Base-by-base conservation (phyloP, 30 jellyfish, hydroid and myxozoan genomes). In the Cassiopea xamachana region DNA sequence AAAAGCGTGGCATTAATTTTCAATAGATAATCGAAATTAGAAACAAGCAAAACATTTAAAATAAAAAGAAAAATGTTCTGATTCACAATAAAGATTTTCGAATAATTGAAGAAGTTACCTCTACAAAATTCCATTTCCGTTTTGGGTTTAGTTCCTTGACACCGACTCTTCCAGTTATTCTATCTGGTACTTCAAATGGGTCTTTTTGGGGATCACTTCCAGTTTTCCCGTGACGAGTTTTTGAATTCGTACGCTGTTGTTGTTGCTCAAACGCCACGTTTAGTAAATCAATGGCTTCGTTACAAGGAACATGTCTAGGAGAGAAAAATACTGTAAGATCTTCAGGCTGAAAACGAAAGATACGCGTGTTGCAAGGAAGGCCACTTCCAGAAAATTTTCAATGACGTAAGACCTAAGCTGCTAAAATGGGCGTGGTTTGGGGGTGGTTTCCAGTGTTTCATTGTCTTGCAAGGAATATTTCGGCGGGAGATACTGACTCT, bases 181-280 rank as follows among this genome's bases (percentile, higher is more conserved):
- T 83, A 73, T 95, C 99, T 0, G 99, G 99, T 7, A 95, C 99
- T 50, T 91, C 94, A 78, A 64, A 95, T 4, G 93, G 89, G 55
- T 79, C 90, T 43, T 71, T 79, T 48, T 55, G 51, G 27, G 44
- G 46, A 51, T 69, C 89, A 51, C 48, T 71, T 8, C 46, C 91
- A n/a, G 77, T 76, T 51, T 48, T 83, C 81, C 73, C 60, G 46
- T 83, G 73, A 14, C 87, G 82, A 15, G 14, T 45, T 75, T 83
- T 85, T 9, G 27, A 44, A 43, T n/a, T 73, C 1, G 48, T 39
- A 3, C 43, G 80, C 2, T n/a, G 5, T 81, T 61, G 88, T n/a
- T 51, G 88, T 74, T 95, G 97, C 73, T 82, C 92, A 72, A 95
- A 95, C n/a, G 99, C 99, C 18, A 95, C 99, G 64, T 95, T 95